Evolutionary conservation across 2,888 invertebrate species (phyloP), one percentile per base, ranked within the genome.

Genomic region (Parelbella ahira): DNA sequence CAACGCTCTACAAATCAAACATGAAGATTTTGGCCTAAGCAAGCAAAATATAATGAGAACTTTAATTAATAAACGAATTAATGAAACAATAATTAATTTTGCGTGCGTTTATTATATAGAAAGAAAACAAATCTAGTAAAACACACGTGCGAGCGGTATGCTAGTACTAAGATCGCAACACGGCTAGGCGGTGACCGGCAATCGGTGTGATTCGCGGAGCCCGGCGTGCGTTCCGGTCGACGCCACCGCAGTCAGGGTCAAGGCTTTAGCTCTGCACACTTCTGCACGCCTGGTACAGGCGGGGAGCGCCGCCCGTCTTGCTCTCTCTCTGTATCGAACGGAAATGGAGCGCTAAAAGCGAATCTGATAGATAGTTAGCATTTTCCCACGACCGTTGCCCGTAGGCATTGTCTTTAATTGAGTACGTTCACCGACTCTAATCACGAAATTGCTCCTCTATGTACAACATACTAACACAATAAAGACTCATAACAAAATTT

Each of bases 211-310:
- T 76, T 79, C 70, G 77, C 80, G 70, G 68, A 74, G 71, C 72
- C 73, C n/a, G 72, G 75, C 72, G 78, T 72, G 75, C 86, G 84
- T 84, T 83, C 81, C 84, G 87, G 87, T 87, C 87, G 87, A 73
- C 87, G 87, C 84, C 86, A 83, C 81, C 82, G 75, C 73, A 71
- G 67, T 81, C 84, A 86, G 86, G 87, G 84, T 87, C 87, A 87
- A 87, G 87, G 87, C 78, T 83, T 83, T 67, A 64, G 62, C 72
- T 79, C 81, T 79, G 73, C 75, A 66, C 69, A 61, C 66, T 75
- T 65, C 75, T 80, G 78, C 72, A 62, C 67, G 80, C 79, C 79
- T 82, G 68, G 79, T 84, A 68, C 60, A 58, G 59, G 58, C 58
- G 58, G 59, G 54, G 57, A 54, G 49, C 57, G 49, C 51, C 45